Evolutionary conservation across 92 coral and sea anemone genomes (phyloP), one percentile per base, ranked within the genome.

Genomic region (Parazoanthus atlanticus): DNA sequence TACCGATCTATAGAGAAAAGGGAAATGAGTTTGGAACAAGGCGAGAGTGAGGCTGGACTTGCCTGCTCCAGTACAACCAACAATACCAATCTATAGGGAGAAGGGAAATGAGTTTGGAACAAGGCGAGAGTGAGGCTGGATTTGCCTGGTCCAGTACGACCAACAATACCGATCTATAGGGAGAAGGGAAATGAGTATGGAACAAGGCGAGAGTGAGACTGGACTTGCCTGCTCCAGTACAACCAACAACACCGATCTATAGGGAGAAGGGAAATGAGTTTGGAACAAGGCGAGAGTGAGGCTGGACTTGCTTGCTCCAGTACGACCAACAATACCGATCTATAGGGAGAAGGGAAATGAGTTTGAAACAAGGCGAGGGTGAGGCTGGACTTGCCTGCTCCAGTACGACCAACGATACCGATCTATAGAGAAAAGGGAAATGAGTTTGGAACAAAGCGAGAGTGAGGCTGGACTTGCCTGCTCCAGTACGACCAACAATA

Each of bases 221-320:
- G 31, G 98, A 94, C 88, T 96, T 96, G 85, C 96, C 98, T 52
- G 98, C 98, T 28, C 98, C 96, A 65, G 71, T 43, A 7, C 11
- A 8, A 43, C 49, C 49, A 43, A 43, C 49, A 10, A 43, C 5
- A 43, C 11, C 49, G 71, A 65, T 65, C 71, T 65, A 65, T 17
- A 65, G 26, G 26, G 71, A 65, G 71, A 65, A 65, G 13, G 13
- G 13, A 65, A 65, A 65, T 15, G 71, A 65, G 13, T 65, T 65
- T 65, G 9, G 71, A 17, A 65, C 71, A 65, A 65, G 71, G 71
- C 71, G 71, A 65, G 71, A 65, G 71, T 65, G 28, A 65, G 13
- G 12, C 26, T 17, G 28, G 71, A 15, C 71, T 65, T 65, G 71
- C 12, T 1, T 65, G 71, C 73, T 66, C 73, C 25, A 66, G 73